Base-by-base conservation (phyloP, 1,140 invertebrate genomes). In the Microvelia longipes region DNA sequence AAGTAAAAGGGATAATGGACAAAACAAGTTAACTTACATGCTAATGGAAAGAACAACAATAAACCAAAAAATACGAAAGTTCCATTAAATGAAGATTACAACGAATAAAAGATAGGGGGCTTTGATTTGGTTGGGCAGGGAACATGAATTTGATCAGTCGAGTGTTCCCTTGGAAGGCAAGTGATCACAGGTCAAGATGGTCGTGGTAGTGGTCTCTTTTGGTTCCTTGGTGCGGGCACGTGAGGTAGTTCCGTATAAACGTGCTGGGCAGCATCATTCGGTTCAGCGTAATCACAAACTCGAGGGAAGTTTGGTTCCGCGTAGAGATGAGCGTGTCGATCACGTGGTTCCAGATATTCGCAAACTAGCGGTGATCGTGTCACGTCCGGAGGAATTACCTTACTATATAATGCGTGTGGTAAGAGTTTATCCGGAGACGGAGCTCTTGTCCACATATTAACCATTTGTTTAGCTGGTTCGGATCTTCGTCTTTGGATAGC, bases 251-350 rank as follows among this genome's bases (percentile, higher is more conserved):
- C 88, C 1, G 88, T 86, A 77, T 91, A 91, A 28, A 90, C 78
- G 78, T 90, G 88, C 0, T 86, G 79, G 13, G 84, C 82, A 2
- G 81, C 82, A 77, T 90, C 88, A 70, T 83, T 83, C 0, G 88
- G 87, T 74, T 90, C 87, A 25, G 87, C 86, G 77, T 90, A 90
- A 72, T 90, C 88, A 72, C 85, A 84, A 1, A 85, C 67, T 0
- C 75, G 70, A 19, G 80, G 77, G 27, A 29, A 63, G 62, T 25
- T 60, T 30, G 66, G 73, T 68, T 85, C 83, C 0, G 81, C 79
- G 71, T 85, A 85, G 24, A 83, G 73, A 72, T 84, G 81, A 0
- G 77, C 74, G 29, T 76, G 76, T 2, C 77, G 77, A 70, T 85
- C 84, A 0, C 78, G 76, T 0, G 83, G 84, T 68, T 85, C 79